Conservation (phyloP, 2,113 vertebrate genomes). For the Pluvianellus socialis region DNA sequence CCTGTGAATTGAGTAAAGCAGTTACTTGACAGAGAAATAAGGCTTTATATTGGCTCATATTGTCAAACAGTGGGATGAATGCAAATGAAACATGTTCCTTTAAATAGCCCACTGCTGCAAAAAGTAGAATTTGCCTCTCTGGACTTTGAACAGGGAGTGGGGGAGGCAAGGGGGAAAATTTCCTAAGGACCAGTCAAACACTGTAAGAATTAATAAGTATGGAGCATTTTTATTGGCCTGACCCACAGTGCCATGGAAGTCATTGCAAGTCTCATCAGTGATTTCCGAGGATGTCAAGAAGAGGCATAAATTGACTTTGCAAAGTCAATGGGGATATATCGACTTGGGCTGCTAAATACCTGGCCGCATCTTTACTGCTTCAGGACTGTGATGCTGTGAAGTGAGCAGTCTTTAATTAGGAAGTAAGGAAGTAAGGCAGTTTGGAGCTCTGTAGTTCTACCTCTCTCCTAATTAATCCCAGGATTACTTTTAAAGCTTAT, state of each 20-base stretch:
- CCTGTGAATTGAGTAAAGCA: neutral
- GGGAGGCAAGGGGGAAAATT: neutral
- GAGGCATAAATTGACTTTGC: neutral
- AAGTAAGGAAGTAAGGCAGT: neutral
- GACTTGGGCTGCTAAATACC: neutral
- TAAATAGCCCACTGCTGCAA: neutral
- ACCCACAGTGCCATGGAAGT: neutral
- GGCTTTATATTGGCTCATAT: neutral
- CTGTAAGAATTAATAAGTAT: neutral
- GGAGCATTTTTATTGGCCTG: neutral
- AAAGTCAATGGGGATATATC: neutral
- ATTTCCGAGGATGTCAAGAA: neutral
- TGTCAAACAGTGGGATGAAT: neutral
- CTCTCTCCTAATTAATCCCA: slow-evolving; percentile 21
- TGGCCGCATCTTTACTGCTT: neutral
- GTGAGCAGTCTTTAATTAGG: neutral
- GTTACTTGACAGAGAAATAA: neutral
- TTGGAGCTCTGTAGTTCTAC: neutral
- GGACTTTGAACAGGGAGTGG: neutral
- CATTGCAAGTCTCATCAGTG: neutral
- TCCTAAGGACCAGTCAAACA: neutral
- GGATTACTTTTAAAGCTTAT: slow-evolving; percentile 24
- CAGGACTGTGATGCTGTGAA: neutral
- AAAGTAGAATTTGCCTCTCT: neutral
- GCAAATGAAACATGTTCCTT: neutral